A percentile compares a stretch with the other conserved stretches of the same genome.
phyloP scores from a whole-genome alignment of 2,888 invertebrate genomes.

The Eutolmus rufibarbis region DNA sequence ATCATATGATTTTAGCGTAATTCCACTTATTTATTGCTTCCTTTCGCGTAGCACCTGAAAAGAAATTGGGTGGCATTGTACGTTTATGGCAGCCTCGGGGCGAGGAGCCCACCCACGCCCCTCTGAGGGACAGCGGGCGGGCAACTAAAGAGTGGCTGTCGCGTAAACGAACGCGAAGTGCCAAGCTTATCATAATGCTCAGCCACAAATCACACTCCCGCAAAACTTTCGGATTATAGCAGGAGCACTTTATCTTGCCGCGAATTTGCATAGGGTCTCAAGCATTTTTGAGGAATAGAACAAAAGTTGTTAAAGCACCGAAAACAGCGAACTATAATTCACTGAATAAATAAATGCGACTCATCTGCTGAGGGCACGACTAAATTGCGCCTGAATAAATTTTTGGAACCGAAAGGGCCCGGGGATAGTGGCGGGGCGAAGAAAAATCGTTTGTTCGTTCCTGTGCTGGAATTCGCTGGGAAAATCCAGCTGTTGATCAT shows the following conservation, averaged over 20 bases:
- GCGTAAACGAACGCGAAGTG: conserved; percentile 4
- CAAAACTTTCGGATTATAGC: conserved; percentile 4
- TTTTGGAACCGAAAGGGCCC: not conserved
- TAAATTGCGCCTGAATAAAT: conserved; percentile 21
- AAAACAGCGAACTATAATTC: conserved; percentile 16
- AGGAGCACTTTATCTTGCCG: not conserved
- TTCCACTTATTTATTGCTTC: not conserved
- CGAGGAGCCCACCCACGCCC: not conserved
- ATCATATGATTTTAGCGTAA: not conserved
- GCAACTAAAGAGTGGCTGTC: not conserved
- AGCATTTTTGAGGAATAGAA: conserved; percentile 12
- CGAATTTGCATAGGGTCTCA: not conserved
- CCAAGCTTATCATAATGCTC: conserved; percentile 14
- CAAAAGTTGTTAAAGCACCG: conserved; percentile 4
- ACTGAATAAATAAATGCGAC: conserved; percentile 10
- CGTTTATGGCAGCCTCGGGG: not conserved
- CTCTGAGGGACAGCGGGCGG: not conserved
- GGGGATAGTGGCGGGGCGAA: not conserved
- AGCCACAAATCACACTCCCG: not conserved
- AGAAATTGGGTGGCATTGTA: not conserved
- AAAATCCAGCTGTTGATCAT: conserved; percentile 16
- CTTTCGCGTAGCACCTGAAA: not conserved
- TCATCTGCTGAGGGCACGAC: conserved; percentile 7
- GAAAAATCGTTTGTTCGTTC: conserved; percentile 4
- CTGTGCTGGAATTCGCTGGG: not conserved